These are phyloP conservation scores for Palythoa grandis DNA, from an alignment of 92 coral and sea anemone genomes.

Conservation along the genomic window DNA sequence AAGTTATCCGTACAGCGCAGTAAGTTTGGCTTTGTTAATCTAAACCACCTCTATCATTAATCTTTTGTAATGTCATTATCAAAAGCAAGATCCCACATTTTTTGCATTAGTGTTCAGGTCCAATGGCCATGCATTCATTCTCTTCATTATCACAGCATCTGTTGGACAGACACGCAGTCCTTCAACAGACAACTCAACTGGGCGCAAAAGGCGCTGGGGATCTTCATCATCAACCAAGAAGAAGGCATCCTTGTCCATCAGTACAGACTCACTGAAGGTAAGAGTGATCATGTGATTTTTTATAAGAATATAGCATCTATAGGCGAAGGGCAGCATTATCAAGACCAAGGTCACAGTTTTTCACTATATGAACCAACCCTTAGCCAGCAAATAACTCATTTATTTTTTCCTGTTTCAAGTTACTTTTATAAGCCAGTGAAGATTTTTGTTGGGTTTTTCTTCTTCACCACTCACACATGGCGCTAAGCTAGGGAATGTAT, in stretches of 20 bases:
- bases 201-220: constrained; percentile 90
- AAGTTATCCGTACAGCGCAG: constrained; percentile 77
- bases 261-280: constrained; percentile 97
- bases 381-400: no score
- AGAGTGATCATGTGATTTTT: not conserved
- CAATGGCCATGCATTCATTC: not conserved
- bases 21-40: constrained; percentile 14
- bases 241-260: constrained; percentile 81
- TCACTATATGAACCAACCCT: no score
- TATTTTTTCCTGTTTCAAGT: no score
- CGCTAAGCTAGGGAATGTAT: no score
- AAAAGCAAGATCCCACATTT: no score
- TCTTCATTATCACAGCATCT: constrained; percentile 41
- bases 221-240: constrained; percentile 73
- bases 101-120: no score
- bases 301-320: no score
- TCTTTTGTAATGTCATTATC: not conserved
- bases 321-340: no score
- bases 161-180: constrained; percentile 57
- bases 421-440: no score
- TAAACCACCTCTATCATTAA: not conserved
- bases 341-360: no score
- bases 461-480: no score
- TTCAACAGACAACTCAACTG: constrained; percentile 37
- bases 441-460: no score